Conservation (phyloP, 2,797 vertebrate species). For the Cuculus canorus region DNA sequence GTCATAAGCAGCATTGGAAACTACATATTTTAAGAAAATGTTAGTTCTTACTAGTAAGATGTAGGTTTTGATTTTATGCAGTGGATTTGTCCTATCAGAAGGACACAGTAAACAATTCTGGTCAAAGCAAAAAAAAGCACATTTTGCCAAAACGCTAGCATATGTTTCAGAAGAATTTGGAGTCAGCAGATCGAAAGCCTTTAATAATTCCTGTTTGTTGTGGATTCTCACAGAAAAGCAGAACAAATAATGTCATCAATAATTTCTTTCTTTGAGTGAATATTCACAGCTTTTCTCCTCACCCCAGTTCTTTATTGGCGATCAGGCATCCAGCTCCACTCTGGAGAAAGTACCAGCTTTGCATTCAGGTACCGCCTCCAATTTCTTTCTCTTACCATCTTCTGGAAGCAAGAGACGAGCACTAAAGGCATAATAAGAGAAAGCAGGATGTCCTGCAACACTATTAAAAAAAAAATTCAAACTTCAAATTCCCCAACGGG, state of each 20-base stretch:
- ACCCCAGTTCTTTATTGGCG: neutral
- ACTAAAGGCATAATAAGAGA: neutral
- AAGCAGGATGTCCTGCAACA: neutral
- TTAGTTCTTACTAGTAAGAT: neutral
- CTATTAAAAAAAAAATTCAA: neutral
- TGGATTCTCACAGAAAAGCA: neutral
- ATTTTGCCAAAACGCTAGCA: neutral
- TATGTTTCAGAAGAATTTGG: neutral
- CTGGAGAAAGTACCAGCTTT: neutral
- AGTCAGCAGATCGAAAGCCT: neutral
- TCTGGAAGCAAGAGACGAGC: neutral
- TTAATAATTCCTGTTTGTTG: neutral
- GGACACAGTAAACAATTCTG: neutral
- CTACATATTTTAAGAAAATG: neutral
- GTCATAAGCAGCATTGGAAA: neutral
- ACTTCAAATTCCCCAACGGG: neutral
- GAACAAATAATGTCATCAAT: neutral
- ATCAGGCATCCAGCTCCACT: neutral
- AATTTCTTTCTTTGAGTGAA: neutral
- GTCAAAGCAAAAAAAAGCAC: neutral
- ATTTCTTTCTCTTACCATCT: neutral
- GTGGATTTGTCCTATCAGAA: neutral
- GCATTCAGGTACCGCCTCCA: neutral
- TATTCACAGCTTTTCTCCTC: neutral
- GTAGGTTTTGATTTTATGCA: neutral